Base-by-base conservation (phyloP, 2,888 invertebrate genomes). In the Chymomyza caudatula region DNA sequence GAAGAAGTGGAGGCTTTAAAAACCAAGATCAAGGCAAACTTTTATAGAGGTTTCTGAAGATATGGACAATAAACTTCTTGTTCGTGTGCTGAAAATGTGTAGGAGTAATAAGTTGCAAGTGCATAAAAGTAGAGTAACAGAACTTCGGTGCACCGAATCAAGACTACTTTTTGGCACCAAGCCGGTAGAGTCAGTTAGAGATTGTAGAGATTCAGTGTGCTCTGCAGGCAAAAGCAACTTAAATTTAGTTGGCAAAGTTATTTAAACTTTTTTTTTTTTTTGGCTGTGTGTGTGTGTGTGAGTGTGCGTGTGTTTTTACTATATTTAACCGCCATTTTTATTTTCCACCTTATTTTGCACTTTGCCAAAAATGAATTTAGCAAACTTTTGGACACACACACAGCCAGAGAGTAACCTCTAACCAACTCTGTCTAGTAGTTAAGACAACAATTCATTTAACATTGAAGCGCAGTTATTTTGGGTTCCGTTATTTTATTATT, bases 401-500 rank as follows among this genome's bases (percentile, higher is more conserved):
- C n/a, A 54, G 42, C 59, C 51, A 20, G n/a, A n/a, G n/a, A n/a
- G n/a, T n/a, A n/a, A n/a, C n/a, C n/a, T n/a, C n/a, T n/a, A 37
- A 37, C 51, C 51, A 51, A 57, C 44, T 44, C 22, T 19, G 67
- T 76, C 69, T 70, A 69, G 71, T 80, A 80, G 80, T 83, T 81
- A 83, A 85, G 80, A 81, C 80, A 83, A 85, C 80, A 85, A 81
- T 81, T 81, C 80, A 83, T 85, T 81, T 81, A 81, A 85, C 84
- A 85, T 83, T 77, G 80, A 77, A 82, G 80, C 73, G 68, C 71
- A 69, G 67, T 57, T 76, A 63, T 29, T 58, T 47, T 8, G 54
- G 65, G 60, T 60, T 61, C 63, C 54, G 44, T 47, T 58, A 64
- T 55, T 22, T 20, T 57, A 59, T 53, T 58, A n/a, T 54, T 25